Evolutionary conservation across 2,888 invertebrate species (phyloP).

Genomic region (Resseliella maxima): DNA sequence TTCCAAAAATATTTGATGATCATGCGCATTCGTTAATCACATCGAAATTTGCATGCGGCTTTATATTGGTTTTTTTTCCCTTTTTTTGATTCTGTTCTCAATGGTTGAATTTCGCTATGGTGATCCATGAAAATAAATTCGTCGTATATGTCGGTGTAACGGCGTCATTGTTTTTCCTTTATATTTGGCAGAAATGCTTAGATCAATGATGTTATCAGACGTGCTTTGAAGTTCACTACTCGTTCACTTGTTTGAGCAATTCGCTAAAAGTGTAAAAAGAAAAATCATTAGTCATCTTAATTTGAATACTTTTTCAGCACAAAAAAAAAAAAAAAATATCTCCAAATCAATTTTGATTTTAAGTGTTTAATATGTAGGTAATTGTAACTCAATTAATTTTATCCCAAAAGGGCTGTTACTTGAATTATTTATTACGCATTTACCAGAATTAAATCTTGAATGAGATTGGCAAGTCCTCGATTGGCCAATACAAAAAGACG

Average conservation of each 20-base stretch:
- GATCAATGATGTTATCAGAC: conserved; percentile 89
- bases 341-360: too few species aligned
- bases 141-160: conserved; percentile 13
- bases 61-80: not conserved
- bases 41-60: not conserved
- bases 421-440: too few species aligned
- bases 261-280: conserved; percentile 70
- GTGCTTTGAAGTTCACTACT: conserved; percentile 93
- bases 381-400: too few species aligned
- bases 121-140: conserved; percentile 53
- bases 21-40: not conserved
- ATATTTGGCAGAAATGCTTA: conserved; percentile 68
- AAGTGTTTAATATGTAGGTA: too few species aligned
- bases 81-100: conserved; percentile 2
- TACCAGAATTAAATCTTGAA: conserved; percentile 89
- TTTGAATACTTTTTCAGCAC: not conserved
- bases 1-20: not conserved
- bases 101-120: conserved; percentile 48
- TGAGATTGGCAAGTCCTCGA: conserved; percentile 85
- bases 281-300: conserved; percentile 33
- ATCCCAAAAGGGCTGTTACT: too few species aligned
- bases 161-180: conserved; percentile 1
- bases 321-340: too few species aligned
- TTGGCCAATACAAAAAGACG: conserved; percentile 88
- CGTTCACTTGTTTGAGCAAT: conserved; percentile 90